A percentile compares a stretch with the other conserved stretches of the same genome.
These are phyloP conservation scores for Danionella dracula DNA, from an alignment of 2,797 vertebrate genomes.

Conservation along the genomic window DNA sequence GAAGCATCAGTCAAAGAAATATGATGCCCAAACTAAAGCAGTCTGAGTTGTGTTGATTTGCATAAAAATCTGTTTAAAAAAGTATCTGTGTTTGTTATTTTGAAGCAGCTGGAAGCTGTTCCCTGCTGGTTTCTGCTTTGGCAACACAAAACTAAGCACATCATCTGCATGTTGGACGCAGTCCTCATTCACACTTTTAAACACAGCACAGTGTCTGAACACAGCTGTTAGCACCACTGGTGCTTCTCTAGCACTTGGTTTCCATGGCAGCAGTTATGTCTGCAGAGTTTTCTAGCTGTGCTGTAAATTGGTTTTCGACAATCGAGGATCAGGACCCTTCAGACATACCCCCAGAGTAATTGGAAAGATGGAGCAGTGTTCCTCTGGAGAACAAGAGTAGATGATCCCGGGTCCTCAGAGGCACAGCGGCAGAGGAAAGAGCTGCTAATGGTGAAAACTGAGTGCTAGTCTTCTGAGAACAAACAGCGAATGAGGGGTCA, in stretches of 20 bases:
- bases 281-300: conserved; percentile 32
- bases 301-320: conserved; percentile 37
- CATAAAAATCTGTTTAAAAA: too few relatives aligned
- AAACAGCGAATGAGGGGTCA: background rate
- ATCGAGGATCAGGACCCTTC: conserved; percentile 17
- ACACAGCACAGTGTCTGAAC: conserved; percentile 3
- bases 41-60: too few relatives aligned
- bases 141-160: too few relatives aligned
- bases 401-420: background rate
- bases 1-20: too few relatives aligned
- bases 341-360: conserved; percentile 7
- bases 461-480: background rate
- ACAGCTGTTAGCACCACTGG: conserved; percentile 7
- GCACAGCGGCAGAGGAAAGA: background rate
- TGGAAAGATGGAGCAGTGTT: background rate
- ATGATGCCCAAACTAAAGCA: too few relatives aligned
- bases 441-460: background rate
- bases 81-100: too few relatives aligned
- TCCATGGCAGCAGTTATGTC: conserved; percentile 62
- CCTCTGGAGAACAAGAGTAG: background rate
- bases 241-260: conserved; percentile 52
- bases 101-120: too few relatives aligned
- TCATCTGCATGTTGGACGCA: background rate
- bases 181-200: conserved; percentile 33
- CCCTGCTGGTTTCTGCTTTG: too few relatives aligned